Conservation (phyloP, 1,140 invertebrate genomes). For the Neoseiulus cucumeris region DNA sequence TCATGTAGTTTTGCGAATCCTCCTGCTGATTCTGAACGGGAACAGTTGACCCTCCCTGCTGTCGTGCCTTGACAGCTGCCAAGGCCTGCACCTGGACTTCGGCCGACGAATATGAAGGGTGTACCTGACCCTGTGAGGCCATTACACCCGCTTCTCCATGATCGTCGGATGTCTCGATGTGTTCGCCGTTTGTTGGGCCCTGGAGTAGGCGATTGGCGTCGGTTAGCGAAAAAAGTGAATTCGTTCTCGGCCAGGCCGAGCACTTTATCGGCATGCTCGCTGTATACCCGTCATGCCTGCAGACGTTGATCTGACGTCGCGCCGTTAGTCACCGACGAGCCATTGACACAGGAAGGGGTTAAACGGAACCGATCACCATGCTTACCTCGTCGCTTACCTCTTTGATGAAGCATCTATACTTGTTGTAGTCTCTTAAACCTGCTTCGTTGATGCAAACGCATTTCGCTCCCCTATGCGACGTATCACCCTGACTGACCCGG, state of each 20-base stretch:
- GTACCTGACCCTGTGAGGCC: background rate
- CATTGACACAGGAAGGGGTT: background rate
- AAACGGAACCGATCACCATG: background rate
- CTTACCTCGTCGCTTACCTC: constrained; percentile 31
- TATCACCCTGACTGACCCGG: constrained; percentile 52
- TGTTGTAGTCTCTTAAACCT: constrained; percentile 68
- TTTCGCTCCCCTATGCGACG: constrained; percentile 47
- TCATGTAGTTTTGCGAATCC: constrained; percentile 10
- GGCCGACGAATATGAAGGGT: background rate
- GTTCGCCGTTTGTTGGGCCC: constrained; percentile 7
- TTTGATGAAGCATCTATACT: constrained; percentile 44
- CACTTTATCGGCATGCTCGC: too few species aligned
- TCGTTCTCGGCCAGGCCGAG: background rate
- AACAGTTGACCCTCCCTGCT: background rate
- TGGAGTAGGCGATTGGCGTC: too few species aligned
- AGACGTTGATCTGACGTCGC: too few species aligned
- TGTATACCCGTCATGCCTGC: too few species aligned
- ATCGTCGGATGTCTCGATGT: constrained; percentile 10
- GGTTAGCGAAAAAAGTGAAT: background rate
- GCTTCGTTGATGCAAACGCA: constrained; percentile 76
- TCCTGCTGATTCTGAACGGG: constrained; percentile 4
- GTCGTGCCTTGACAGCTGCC: background rate
- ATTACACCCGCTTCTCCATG: background rate
- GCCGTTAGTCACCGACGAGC: too few species aligned
- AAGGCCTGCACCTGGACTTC: background rate